phyloP scores from a whole-genome alignment of 2,797 vertebrate genomes.

The Scarus forsteni region DNA sequence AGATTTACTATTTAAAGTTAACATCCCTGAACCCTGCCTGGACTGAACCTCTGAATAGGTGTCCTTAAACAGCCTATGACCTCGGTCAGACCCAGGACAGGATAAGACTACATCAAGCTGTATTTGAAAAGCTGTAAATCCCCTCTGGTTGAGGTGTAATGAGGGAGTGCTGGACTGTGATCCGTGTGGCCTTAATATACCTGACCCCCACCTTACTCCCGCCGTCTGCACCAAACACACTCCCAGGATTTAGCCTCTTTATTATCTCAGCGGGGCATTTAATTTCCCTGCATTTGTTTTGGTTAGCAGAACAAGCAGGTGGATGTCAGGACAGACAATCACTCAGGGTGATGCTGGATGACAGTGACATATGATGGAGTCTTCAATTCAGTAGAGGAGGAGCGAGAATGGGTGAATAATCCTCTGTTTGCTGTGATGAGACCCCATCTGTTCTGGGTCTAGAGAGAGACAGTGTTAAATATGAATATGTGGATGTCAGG shows the following conservation, averaged over 20 bases:
- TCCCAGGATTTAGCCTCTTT: conserved; percentile 74
- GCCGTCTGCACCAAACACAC: conserved; percentile 39
- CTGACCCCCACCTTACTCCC: conserved; percentile 38
- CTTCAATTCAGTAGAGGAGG: conserved; percentile 24
- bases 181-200: conserved; percentile 63
- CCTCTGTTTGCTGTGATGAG: conserved; percentile 36
- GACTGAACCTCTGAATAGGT: not conserved
- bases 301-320: conserved; percentile 63
- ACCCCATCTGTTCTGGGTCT: conserved; percentile 1
- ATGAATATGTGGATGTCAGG: conserved; percentile 12
- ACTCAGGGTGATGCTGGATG: conserved; percentile 69
- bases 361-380: conserved; percentile 63
- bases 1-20: no score
- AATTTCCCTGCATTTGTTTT: conserved; percentile 75
- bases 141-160: conserved; percentile 52
- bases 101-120: conserved; percentile 21
- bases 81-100: not conserved
- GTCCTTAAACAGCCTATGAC: not conserved
- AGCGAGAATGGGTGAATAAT: conserved; percentile 5
- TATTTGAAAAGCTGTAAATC: conserved; percentile 56
- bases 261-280: conserved; percentile 72
- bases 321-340: conserved; percentile 66
- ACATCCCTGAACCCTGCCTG: not conserved
- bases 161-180: conserved; percentile 48
- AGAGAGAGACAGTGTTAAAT: conserved; percentile 13